Evolutionary conservation across 2,797 vertebrate species (phyloP).

Genomic region (Anguilla marmorata): DNA sequence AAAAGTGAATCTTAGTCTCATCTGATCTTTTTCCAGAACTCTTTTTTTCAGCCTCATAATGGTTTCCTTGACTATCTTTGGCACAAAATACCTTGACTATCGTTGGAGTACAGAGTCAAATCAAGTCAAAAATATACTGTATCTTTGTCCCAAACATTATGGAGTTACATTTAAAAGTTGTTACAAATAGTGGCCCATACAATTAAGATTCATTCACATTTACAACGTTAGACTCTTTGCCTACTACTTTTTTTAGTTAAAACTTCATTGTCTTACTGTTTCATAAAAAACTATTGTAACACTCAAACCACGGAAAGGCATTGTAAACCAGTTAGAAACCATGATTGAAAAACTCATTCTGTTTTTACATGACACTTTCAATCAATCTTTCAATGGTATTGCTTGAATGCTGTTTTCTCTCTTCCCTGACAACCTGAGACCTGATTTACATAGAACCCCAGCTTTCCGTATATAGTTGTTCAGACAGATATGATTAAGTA

Average conservation of each 20-base stretch:
- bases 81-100: too few species aligned
- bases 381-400: neutral
- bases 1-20: too few species aligned
- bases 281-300: neutral
- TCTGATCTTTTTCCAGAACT: too few species aligned
- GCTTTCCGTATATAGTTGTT: neutral
- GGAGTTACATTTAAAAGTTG: too few species aligned
- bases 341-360: neutral
- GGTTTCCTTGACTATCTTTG: too few species aligned
- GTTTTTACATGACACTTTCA: neutral
- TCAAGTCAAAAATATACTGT: too few species aligned
- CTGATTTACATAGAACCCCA: neutral
- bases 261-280: neutral
- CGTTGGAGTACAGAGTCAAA: too few species aligned
- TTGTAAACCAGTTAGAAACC: neutral
- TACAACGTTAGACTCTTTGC: too few species aligned
- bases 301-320: neutral
- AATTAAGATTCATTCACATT: neutral
- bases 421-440: neutral
- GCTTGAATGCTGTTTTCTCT: neutral
- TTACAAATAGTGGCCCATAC: neutral
- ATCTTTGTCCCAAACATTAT: too few species aligned
- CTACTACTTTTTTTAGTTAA: neutral
- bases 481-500: slow-evolving; percentile 13
- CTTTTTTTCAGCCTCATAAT: too few species aligned